Evolutionary conservation across 2,113 vertebrate genomes (phyloP).

Genomic region (Proteles cristata): DNA sequence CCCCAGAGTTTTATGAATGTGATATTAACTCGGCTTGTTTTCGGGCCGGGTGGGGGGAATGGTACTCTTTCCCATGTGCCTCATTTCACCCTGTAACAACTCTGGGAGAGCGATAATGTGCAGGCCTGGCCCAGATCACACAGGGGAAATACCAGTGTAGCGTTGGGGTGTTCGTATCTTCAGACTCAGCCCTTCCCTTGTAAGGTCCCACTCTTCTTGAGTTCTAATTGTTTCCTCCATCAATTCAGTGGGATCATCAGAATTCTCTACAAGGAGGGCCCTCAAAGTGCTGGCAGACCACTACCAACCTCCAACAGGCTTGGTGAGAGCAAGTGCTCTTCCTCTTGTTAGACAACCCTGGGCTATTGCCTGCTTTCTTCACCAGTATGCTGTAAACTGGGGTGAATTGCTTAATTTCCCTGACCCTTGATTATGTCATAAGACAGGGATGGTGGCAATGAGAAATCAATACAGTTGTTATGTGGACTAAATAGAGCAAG

Average conservation of each 20-base stretch:
- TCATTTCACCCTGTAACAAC: neutral
- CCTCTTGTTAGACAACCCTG: neutral
- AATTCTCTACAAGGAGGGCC: neutral
- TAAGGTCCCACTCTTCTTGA: neutral
- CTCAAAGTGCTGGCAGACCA: neutral
- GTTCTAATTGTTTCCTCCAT: neutral
- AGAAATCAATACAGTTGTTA: fast-evolving
- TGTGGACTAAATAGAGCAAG: neutral
- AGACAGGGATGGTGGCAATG: neutral
- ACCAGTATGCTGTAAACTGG: neutral
- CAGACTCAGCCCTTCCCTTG: neutral
- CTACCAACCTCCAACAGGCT: neutral
- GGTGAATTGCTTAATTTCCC: neutral
- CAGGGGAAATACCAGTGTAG: fast-evolving
- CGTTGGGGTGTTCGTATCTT: neutral
- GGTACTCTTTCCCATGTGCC: fast-evolving
- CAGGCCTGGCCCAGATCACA: fast-evolving
- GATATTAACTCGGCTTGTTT: fast-evolving
- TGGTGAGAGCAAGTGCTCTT: fast-evolving
- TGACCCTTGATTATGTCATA: neutral
- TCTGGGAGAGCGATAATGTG: fast-evolving
- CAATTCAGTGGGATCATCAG: neutral
- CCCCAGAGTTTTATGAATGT: neutral
- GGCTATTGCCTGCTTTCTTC: neutral
- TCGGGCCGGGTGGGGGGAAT: fast-evolving